A percentile compares a stretch with the other conserved stretches of the same genome.
phyloP scores from a whole-genome alignment of 1,140 invertebrate genomes.

The Anastatus disparis region DNA sequence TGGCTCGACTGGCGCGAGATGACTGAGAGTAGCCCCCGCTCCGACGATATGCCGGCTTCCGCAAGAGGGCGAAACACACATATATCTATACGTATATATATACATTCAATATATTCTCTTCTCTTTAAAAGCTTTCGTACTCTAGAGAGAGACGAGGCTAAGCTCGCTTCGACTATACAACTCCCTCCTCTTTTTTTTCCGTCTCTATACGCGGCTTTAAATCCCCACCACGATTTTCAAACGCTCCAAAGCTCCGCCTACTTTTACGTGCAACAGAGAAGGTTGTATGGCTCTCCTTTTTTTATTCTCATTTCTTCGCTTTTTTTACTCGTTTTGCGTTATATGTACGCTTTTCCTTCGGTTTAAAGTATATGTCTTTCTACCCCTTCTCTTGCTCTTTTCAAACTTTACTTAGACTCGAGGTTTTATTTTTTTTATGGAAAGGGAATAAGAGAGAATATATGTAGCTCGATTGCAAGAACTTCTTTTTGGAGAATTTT shows the following conservation, averaged over 20 bases:
- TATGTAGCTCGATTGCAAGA: neutral
- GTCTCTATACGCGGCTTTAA: too few species aligned
- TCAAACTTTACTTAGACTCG: too few species aligned
- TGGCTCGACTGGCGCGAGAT: slow-evolving; percentile 62
- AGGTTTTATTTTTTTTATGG: too few species aligned
- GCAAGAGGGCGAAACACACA: slow-evolving; percentile 35
- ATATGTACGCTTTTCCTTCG: neutral
- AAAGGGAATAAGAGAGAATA: neutral
- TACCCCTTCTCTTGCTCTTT: neutral
- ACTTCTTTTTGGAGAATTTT: neutral
- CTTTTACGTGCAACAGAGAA: neutral
- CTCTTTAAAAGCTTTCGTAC: too few species aligned
- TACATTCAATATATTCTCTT: too few species aligned
- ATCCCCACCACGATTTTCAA: too few species aligned
- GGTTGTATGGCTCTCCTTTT: neutral
- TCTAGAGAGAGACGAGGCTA: too few species aligned
- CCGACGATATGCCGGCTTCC: slow-evolving; percentile 43
- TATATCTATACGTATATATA: too few species aligned
- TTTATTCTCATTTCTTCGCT: neutral
- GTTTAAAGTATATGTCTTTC: too few species aligned
- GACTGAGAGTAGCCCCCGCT: slow-evolving; percentile 58
- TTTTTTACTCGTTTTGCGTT: neutral
- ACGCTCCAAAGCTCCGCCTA: neutral
- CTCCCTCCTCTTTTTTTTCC: too few species aligned
- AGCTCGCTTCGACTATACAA: neutral